Conservation (phyloP, 2,113 vertebrate genomes). For the Bostrychus sinensis region DNA sequence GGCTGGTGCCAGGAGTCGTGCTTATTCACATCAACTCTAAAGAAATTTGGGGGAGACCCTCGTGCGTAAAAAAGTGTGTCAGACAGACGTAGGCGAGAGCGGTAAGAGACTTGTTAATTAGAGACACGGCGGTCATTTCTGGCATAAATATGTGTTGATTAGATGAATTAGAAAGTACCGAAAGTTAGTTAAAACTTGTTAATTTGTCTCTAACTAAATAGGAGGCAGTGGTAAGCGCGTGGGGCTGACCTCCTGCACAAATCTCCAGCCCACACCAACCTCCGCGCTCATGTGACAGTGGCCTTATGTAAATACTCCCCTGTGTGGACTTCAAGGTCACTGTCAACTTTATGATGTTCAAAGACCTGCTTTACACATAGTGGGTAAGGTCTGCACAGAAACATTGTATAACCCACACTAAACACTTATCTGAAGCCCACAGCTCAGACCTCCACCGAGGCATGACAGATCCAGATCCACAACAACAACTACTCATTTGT, state of each 20-base stretch:
- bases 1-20: slow-evolving; percentile 36
- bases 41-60: slow-evolving; percentile 67
- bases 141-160: not conserved
- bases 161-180: not conserved
- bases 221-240: not conserved
- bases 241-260: not conserved
- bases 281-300: not conserved
- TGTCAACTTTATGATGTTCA: not conserved
- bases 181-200: slow-evolving; percentile 28
- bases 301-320: not conserved
- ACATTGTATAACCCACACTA: not conserved
- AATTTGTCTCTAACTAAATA: not conserved
- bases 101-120: slow-evolving; percentile 29
- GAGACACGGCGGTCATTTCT: slow-evolving; percentile 12
- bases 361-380: not conserved
- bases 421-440: too few species aligned
- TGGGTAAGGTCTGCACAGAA: not conserved
- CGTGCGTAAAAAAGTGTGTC: slow-evolving; percentile 63
- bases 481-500: too few species aligned
- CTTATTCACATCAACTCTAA: slow-evolving; percentile 23
- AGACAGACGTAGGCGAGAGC: slow-evolving; percentile 52
- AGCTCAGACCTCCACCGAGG: too few species aligned
- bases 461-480: too few species aligned
- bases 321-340: not conserved
- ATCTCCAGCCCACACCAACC: not conserved